phyloP scores from a whole-genome alignment of 2,113 vertebrate species.

The Gymnobelideus leadbeateri region DNA sequence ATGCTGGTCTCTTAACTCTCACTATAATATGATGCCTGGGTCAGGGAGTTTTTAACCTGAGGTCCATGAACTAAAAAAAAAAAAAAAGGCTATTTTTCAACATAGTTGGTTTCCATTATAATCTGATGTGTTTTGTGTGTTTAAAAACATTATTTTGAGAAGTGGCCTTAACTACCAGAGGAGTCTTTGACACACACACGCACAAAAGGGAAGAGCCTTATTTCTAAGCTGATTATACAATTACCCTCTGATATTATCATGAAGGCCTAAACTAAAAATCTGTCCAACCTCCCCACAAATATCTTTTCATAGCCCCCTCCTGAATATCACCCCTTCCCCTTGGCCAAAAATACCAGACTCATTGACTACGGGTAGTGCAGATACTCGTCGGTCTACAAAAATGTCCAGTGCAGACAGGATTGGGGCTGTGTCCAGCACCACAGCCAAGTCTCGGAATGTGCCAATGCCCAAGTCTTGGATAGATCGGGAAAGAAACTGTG shows the following conservation, averaged over 20 bases:
- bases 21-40: background rate
- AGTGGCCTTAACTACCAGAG: background rate
- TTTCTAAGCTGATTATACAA: background rate
- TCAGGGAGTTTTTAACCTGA: background rate
- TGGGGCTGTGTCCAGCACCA: constrained; percentile 88
- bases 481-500: constrained; percentile 88
- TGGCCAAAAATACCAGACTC: constrained; percentile 84
- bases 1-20: background rate
- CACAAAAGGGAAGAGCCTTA: background rate
- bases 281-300: background rate
- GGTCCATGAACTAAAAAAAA: background rate
- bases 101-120: background rate
- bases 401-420: constrained; percentile 91
- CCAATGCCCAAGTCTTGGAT: constrained; percentile 93
- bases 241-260: background rate
- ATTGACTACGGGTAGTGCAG: constrained; percentile 93
- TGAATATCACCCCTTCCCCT: background rate
- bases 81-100: background rate
- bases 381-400: constrained; percentile 95
- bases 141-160: background rate
- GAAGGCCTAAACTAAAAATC: background rate
- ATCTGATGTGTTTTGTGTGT: background rate
- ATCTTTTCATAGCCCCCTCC: background rate
- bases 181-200: too few species aligned
- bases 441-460: constrained; percentile 93